Conservation (phyloP, 2,797 vertebrate species). For the Acrossocheilus wenchowensis region DNA sequence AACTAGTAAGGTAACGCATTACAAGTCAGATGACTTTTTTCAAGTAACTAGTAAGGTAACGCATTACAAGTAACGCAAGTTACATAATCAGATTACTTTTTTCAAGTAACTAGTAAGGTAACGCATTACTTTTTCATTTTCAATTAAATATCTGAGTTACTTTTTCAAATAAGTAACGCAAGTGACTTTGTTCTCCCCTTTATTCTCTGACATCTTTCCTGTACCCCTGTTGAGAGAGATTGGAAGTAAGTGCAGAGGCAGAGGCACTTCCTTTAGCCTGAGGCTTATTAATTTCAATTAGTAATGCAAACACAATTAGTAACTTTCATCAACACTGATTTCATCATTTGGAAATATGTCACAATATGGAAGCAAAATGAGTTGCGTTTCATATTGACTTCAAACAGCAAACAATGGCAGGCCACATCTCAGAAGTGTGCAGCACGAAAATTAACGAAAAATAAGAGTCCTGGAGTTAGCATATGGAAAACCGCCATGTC, state of each 20-base stretch:
- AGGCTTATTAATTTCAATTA: not conserved
- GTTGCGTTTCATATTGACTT: conserved; percentile 25
- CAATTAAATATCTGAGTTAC: not conserved
- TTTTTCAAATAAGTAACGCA: not conserved
- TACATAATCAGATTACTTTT: too few species aligned
- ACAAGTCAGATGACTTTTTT: too few species aligned
- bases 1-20: too few species aligned
- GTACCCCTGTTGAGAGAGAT: not conserved
- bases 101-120: not conserved
- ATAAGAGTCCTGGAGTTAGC: conserved; percentile 19
- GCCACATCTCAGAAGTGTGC: not conserved
- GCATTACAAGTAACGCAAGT: too few species aligned
- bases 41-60: too few species aligned
- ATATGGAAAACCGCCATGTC: conserved; percentile 5
- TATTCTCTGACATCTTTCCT: not conserved
- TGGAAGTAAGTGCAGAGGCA: not conserved
- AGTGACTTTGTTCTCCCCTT: not conserved
- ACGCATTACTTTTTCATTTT: not conserved
- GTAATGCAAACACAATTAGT: not conserved
- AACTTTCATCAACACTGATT: not conserved
- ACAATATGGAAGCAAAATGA: not conserved
- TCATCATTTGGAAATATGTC: not conserved
- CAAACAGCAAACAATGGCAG: conserved; percentile 17
- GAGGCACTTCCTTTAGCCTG: too few species aligned
- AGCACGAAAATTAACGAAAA: not conserved